Conservation (phyloP, 2,888 invertebrate genomes). For the Lycia hirtaria region DNA sequence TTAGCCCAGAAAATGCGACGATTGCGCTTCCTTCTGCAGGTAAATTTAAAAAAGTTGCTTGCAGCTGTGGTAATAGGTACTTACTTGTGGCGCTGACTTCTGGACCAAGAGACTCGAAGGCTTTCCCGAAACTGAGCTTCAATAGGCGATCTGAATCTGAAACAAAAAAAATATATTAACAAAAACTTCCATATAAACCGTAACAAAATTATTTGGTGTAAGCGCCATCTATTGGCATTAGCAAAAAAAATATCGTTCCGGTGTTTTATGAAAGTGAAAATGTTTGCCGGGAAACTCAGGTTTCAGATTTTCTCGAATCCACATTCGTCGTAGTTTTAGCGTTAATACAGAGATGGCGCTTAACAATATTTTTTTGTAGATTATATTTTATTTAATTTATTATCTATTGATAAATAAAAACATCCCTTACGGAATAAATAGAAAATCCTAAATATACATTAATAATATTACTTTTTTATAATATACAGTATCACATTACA, state of each 20-base stretch:
- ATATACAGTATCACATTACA: too few relatives aligned
- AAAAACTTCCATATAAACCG: too few relatives aligned
- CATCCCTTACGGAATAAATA: too few relatives aligned
- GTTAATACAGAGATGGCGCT: constrained; percentile 31
- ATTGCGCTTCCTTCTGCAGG: too few relatives aligned
- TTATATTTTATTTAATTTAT: too few relatives aligned
- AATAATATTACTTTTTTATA: too few relatives aligned
- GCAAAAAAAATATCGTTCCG: background rate
- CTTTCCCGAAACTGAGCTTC: constrained; percentile 82
- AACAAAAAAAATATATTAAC: too few relatives aligned
- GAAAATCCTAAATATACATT: too few relatives aligned
- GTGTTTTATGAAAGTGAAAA: background rate
- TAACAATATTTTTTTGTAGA: too few relatives aligned
- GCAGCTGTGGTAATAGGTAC: constrained; percentile 56
- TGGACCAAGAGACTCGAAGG: constrained; percentile 87
- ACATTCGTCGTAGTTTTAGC: constrained; percentile 24
- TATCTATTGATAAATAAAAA: too few relatives aligned
- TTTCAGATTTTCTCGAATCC: background rate
- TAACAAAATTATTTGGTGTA: background rate
- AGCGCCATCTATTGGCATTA: constrained; percentile 53
- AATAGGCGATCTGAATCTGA: constrained; percentile 80
- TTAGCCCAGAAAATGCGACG: too few relatives aligned
- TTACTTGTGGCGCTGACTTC: constrained; percentile 92
- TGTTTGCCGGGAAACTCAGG: background rate
- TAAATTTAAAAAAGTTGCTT: too few relatives aligned